phyloP scores from a whole-genome alignment of 2,888 invertebrate species.

The Steinernema hermaphroditum region DNA sequence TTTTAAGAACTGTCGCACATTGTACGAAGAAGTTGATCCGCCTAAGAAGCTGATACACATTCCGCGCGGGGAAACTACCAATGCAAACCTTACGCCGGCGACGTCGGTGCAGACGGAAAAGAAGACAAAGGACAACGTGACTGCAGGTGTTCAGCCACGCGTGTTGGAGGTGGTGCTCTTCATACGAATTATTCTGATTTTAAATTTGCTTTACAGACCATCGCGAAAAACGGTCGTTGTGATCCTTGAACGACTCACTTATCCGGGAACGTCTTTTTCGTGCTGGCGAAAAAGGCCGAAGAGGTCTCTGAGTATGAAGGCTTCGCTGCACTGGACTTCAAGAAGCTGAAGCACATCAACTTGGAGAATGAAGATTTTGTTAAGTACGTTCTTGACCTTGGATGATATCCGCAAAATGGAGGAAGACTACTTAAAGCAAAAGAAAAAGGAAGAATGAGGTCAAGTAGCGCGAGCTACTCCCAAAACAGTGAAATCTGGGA shows the following conservation, averaged over 20 bases:
- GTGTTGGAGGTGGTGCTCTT: neutral
- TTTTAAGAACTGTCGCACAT: neutral
- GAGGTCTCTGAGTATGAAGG: neutral
- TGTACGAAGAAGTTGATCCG: neutral
- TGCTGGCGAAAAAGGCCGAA: neutral
- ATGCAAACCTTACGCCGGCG: neutral
- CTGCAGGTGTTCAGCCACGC: neutral
- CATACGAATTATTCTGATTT: no score
- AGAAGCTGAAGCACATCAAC: neutral
- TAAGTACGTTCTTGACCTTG: neutral
- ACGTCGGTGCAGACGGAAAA: neutral
- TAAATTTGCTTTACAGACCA: neutral
- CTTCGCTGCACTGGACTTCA: neutral
- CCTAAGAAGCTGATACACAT: neutral
- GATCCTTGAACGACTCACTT: slow-evolving; percentile 1
- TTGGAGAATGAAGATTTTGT: neutral
- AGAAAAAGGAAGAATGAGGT: no score
- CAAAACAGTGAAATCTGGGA: no score
- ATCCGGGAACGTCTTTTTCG: neutral
- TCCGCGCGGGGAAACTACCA: neutral
- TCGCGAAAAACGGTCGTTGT: slow-evolving; percentile 7
- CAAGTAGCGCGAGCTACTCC: no score
- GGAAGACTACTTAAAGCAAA: no score
- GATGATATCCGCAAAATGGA: no score
- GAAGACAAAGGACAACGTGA: neutral